Percentiles rank a stretch among this genome's conserved stretches.
Conservation (phyloP, 2,797 vertebrate species). For the Psittacula derbiana region DNA sequence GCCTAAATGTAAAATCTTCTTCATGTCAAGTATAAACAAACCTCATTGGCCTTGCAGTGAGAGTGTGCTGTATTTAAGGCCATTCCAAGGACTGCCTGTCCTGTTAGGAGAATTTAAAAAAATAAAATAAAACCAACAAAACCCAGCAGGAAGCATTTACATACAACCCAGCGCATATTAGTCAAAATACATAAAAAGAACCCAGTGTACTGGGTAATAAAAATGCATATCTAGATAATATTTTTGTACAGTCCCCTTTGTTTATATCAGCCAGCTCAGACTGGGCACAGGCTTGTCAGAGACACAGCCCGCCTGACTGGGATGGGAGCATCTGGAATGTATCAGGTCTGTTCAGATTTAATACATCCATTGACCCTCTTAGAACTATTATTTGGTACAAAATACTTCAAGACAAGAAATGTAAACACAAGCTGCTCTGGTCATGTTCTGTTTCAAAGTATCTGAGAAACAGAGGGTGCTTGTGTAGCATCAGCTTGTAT, state of each 20-base stretch:
- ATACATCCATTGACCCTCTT: not conserved
- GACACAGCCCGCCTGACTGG: not conserved
- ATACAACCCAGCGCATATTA: not conserved
- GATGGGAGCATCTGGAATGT: not conserved
- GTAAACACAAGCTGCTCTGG: not conserved
- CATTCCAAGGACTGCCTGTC: not conserved
- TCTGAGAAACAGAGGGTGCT: not conserved
- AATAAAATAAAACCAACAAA: accelerated
- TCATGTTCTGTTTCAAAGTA: not conserved
- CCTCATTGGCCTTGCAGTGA: not conserved
- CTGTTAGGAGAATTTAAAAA: not conserved
- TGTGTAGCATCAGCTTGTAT: not conserved
- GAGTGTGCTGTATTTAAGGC: not conserved
- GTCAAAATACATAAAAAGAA: not conserved
- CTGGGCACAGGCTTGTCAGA: not conserved
- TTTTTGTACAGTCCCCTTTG: not conserved
- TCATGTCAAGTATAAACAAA: not conserved
- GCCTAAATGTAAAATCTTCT: not conserved
- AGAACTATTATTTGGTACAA: not conserved
- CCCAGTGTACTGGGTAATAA: not conserved
- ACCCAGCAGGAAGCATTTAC: not conserved
- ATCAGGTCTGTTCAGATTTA: not conserved
- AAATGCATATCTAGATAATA: not conserved
- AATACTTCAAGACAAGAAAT: not conserved
- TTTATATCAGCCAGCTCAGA: not conserved